Conservation (phyloP, 2,888 invertebrate genomes). For the Brassicogethes aeneus region DNA sequence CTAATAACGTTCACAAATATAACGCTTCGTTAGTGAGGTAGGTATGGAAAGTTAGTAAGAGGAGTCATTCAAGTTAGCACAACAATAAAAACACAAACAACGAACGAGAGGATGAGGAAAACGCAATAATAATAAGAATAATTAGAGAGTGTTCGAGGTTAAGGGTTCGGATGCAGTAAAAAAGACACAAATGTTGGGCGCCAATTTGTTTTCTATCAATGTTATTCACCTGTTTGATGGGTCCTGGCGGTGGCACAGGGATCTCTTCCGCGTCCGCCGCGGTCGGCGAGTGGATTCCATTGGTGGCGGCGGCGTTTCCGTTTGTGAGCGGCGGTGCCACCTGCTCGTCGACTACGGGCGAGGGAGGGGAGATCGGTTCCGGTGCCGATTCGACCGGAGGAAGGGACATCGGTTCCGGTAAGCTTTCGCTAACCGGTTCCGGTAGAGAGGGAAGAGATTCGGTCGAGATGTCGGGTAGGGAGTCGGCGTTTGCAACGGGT, state of each 20-base stretch:
- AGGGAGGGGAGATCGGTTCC: constrained; percentile 30
- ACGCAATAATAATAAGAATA: constrained; percentile 10
- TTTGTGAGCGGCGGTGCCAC: constrained; percentile 29
- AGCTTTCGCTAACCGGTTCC: constrained; percentile 34
- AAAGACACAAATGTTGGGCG: too few species aligned
- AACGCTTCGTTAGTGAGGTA: constrained; percentile 12
- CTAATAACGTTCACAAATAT: background rate
- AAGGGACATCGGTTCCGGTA: constrained; percentile 39
- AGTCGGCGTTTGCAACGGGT: constrained; percentile 35
- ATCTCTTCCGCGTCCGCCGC: constrained; percentile 33
- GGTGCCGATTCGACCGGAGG: constrained; percentile 39
- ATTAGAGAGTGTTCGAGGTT: too few species aligned
- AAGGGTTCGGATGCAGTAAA: too few species aligned
- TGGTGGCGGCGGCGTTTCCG: constrained; percentile 33
- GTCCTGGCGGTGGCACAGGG: constrained; percentile 41
- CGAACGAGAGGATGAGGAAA: constrained; percentile 3
- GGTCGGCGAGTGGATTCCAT: constrained; percentile 34
- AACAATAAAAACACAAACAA: constrained; percentile 10
- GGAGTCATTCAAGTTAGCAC: constrained; percentile 19
- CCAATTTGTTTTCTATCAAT: constrained; percentile 24
- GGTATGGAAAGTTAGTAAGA: constrained; percentile 19
- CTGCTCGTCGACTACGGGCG: constrained; percentile 11
- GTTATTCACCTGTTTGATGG: constrained; percentile 45
- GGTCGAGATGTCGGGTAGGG: constrained; percentile 38
- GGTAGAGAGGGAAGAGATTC: constrained; percentile 38